Base-by-base conservation (phyloP, 2,888 invertebrate genomes). In the Drosophila mimica region DNA sequence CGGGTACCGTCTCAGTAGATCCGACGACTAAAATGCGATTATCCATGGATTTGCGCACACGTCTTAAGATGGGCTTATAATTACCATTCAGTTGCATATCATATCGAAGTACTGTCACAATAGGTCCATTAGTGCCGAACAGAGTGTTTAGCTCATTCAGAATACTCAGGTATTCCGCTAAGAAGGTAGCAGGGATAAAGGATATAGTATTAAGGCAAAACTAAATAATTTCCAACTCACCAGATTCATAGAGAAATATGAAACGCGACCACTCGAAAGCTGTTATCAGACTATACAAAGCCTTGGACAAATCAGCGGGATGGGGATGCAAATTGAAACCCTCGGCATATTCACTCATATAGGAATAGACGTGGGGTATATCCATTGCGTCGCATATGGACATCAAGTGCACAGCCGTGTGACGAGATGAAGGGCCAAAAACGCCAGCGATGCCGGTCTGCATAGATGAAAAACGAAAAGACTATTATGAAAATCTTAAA, bases 361-460 rank as follows among this genome's bases (percentile, higher is more conserved):
- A 95, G 0, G 96, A 95, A 88, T 97, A 95, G 63, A 98, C 94
- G 90, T 98, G 97, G 0, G 98, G 98, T 71, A 99, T 95, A 93
- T 98, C 97, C 83, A 97, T 94, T 46, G 95, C 95, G 91, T 97
- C 96, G 78, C 97, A 96, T 72, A 98, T 95, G 20, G 97, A 97
- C 92, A 97, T 96, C 54, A 98, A 95, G 90, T 97, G 96, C 59
- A 95, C 94, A 13, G 97, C 94, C 0, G 96, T 94, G 60, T 94
- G 94, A 61, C 94, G 94, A 46, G 95, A 94, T 62, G 95, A 95
- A 0, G 98, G 98, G 1, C 98, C 98, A 88, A 98, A 96, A 61
- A 98, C 94, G 20, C 96, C 98, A 0, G 96, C 96, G 9, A 98
- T 94, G 40, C 97, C 97, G 36, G 94, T 94, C 95, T 95, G 34